These are phyloP conservation scores for Probaryconus sp. DNA, from an alignment of 1,140 invertebrate genomes.

Conservation along the genomic window DNA sequence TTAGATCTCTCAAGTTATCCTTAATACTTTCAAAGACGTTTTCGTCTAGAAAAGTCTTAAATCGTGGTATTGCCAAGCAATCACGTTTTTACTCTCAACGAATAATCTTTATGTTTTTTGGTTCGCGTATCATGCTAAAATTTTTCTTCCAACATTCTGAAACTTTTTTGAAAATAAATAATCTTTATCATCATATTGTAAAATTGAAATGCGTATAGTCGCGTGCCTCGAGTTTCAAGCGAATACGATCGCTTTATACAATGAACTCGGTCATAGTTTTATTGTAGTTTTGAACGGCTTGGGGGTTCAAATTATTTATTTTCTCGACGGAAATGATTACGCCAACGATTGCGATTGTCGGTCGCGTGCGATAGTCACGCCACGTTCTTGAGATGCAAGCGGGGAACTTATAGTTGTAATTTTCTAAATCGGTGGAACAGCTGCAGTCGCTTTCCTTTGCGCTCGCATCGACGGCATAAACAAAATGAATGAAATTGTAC, in stretches of 20 bases:
- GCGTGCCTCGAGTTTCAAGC: slow-evolving; percentile 61
- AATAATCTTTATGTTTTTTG: too few species aligned
- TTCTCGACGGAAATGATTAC: slow-evolving; percentile 66
- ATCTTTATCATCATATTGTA: slow-evolving; percentile 4
- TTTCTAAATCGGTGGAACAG: slow-evolving; percentile 71
- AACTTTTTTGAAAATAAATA: too few species aligned
- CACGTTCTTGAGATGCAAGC: slow-evolving; percentile 52
- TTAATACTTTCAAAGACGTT: slow-evolving; percentile 26
- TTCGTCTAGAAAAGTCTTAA: slow-evolving; percentile 28
- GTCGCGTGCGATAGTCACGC: slow-evolving; percentile 73
- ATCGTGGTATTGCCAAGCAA: slow-evolving; percentile 27
- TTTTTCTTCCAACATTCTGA: not conserved
- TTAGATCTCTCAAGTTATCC: slow-evolving; percentile 1
- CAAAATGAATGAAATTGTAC: slow-evolving; percentile 37
- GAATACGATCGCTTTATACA: slow-evolving; percentile 34
- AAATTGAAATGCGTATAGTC: slow-evolving; percentile 53
- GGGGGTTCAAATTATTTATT: slow-evolving; percentile 62
- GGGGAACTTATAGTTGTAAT: slow-evolving; percentile 60
- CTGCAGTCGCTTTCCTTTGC: slow-evolving; percentile 53
- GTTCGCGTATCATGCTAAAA: too few species aligned
- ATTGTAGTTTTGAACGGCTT: slow-evolving; percentile 42
- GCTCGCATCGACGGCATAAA: slow-evolving; percentile 28
- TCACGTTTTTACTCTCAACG: slow-evolving; percentile 18
- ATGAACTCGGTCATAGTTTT: slow-evolving; percentile 30
- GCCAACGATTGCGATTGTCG: slow-evolving; percentile 51